These are phyloP conservation scores for Podotricha telesiphe DNA, from an alignment of 2,888 invertebrate genomes.

Conservation along the genomic window DNA sequence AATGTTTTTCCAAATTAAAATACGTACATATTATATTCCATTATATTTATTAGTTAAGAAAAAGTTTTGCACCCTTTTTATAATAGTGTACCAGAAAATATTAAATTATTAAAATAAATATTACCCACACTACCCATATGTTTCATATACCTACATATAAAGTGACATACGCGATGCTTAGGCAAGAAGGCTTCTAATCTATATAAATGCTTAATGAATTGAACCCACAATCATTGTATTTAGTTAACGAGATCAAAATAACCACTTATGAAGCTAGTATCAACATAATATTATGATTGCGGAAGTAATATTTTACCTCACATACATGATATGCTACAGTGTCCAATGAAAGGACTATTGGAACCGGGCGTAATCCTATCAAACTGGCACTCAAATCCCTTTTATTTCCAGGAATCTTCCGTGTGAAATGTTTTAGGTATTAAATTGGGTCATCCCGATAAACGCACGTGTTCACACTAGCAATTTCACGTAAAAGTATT, in stretches of 20 bases:
- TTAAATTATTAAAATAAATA: too few relatives aligned
- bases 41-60: too few relatives aligned
- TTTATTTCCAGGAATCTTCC: slow-evolving; percentile 30
- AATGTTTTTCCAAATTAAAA: too few relatives aligned
- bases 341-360: slow-evolving; percentile 29
- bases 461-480: not conserved
- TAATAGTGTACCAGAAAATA: too few relatives aligned
- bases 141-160: too few relatives aligned
- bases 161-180: too few relatives aligned
- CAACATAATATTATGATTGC: not conserved
- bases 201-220: too few relatives aligned
- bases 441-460: slow-evolving; percentile 31
- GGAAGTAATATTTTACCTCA: not conserved
- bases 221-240: not conserved
- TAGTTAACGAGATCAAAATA: not conserved
- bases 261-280: not conserved
- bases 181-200: too few relatives aligned
- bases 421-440: slow-evolving; percentile 30
- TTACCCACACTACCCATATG: too few relatives aligned
- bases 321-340: slow-evolving; percentile 31
- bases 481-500: not conserved
- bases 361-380: slow-evolving; percentile 35
- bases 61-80: too few relatives aligned
- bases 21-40: too few relatives aligned
- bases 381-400: slow-evolving; percentile 37